Conservation (phyloP, 2,113 vertebrate genomes). For the Pionites leucogaster region DNA sequence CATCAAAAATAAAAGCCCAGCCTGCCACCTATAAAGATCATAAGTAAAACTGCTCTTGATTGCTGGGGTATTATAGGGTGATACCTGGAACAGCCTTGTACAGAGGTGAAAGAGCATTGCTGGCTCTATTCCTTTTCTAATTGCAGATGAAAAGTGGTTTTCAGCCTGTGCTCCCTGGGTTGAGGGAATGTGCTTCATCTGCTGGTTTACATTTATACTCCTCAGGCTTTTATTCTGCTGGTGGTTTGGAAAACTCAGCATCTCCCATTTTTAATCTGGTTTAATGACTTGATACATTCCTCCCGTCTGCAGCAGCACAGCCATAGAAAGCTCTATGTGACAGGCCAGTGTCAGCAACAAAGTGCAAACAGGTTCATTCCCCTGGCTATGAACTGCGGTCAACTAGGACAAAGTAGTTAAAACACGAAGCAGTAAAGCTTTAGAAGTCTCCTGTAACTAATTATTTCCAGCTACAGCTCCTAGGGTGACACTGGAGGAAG, state of each 20-base stretch:
- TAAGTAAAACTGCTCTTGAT: background rate
- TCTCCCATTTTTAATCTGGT: background rate
- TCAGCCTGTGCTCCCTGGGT: background rate
- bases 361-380: background rate
- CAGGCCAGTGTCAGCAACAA: background rate
- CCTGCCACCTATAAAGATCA: background rate
- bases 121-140: background rate
- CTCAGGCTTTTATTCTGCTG: background rate
- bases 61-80: background rate
- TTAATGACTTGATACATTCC: background rate
- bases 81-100: background rate
- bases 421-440: background rate
- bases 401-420: background rate
- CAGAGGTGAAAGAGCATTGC: background rate
- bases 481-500: background rate
- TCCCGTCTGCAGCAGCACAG: accelerated
- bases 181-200: background rate
- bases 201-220: background rate
- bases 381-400: background rate
- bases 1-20: background rate
- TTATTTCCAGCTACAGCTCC: background rate
- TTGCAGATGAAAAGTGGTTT: background rate
- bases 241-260: background rate
- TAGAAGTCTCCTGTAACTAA: background rate
- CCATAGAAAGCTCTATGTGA: background rate